Conservation (phyloP, 2,888 invertebrate species). For the Callinectes sapidus region DNA sequence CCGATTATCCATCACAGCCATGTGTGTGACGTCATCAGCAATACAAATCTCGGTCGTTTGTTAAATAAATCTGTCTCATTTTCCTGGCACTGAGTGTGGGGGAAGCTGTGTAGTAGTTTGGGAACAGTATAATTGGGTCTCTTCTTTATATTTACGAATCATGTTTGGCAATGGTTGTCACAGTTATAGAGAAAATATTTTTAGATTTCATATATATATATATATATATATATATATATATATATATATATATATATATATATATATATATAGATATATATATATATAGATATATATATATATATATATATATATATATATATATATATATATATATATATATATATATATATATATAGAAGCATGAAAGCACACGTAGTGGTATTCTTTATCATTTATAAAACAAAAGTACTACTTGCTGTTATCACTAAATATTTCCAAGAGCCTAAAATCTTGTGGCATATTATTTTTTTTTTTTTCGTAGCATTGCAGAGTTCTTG, state of each 20-base stretch:
- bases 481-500: too few relatives aligned
- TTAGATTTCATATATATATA: neutral
- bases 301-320: constrained; percentile 3
- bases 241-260: neutral
- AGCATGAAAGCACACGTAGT: too few relatives aligned
- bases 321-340: neutral
- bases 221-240: neutral
- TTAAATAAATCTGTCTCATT: constrained; percentile 10
- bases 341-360: neutral
- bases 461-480: too few relatives aligned
- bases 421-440: too few relatives aligned
- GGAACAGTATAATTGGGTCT: neutral
- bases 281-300: neutral
- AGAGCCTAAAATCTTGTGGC: too few relatives aligned
- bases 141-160: neutral
- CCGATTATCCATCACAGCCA: neutral
- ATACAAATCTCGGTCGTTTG: neutral
- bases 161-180: neutral
- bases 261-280: neutral
- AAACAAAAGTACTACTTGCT: too few relatives aligned
- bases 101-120: neutral
- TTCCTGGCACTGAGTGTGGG: neutral
- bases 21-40: neutral
- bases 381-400: too few relatives aligned
- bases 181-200: neutral